These are phyloP conservation scores for Drosophila borborema DNA, from an alignment of 2,888 invertebrate species.

Conservation along the genomic window DNA sequence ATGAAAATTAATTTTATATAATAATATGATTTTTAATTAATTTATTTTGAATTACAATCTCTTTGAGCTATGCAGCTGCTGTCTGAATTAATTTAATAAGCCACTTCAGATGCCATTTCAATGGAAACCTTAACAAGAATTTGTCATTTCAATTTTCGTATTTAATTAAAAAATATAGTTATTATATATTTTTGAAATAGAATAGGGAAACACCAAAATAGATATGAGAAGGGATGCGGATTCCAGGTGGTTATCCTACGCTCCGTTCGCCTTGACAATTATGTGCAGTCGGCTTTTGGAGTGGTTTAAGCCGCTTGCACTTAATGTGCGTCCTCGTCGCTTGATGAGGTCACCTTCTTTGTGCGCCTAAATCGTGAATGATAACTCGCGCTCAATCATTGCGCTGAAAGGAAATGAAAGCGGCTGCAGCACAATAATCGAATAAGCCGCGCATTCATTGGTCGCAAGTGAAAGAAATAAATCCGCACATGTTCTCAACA, in stretches of 20 bases:
- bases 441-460: slow-evolving; percentile 77
- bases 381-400: slow-evolving; percentile 78
- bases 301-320: slow-evolving; percentile 65
- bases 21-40: neutral
- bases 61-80: slow-evolving; percentile 20
- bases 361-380: slow-evolving; percentile 71
- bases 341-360: slow-evolving; percentile 49
- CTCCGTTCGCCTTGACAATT: slow-evolving; percentile 68
- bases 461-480: slow-evolving; percentile 72
- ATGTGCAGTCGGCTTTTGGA: slow-evolving; percentile 48
- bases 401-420: slow-evolving; percentile 75
- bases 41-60: neutral
- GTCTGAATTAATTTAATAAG: slow-evolving; percentile 40
- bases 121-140: slow-evolving; percentile 54
- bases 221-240: slow-evolving; percentile 44
- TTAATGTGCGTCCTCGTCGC: slow-evolving; percentile 32
- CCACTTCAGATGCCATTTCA: slow-evolving; percentile 25
- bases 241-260: slow-evolving; percentile 5
- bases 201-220: slow-evolving; percentile 10
- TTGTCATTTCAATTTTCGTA: slow-evolving; percentile 40
- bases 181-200: slow-evolving; percentile 24
- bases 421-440: slow-evolving; percentile 73
- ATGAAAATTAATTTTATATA: too few relatives aligned
- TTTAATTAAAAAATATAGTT: slow-evolving; percentile 60
- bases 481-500: slow-evolving; percentile 70